Percentiles rank a stretch among this genome's conserved stretches.
Conservation (phyloP, 2,888 invertebrate genomes). For the Rhopalosiphum nymphaeae region DNA sequence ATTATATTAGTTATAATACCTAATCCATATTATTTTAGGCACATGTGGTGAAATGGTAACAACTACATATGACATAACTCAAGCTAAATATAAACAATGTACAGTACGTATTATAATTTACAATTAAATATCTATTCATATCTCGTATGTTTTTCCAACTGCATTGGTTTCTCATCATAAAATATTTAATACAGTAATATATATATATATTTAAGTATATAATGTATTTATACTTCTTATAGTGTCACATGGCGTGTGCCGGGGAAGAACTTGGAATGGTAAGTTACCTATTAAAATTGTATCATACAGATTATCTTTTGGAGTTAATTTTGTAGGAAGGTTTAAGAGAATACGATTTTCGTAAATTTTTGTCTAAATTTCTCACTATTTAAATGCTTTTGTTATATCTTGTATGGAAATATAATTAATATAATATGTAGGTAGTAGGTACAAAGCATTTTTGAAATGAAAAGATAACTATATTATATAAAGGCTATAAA, state of each 20-base stretch:
- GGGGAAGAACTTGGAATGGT: slow-evolving; percentile 49
- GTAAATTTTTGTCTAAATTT: background rate
- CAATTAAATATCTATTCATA: background rate
- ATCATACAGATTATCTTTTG: background rate
- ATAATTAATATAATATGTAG: background rate
- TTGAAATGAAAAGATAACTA: background rate
- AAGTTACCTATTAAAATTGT: background rate
- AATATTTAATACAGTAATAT: background rate
- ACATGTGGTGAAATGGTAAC: slow-evolving; percentile 45
- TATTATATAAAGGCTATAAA: background rate
- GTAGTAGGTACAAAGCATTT: background rate
- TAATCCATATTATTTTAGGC: slow-evolving; percentile 1
- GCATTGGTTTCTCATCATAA: background rate
- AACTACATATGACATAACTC: slow-evolving; percentile 21
- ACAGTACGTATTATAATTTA: slow-evolving; percentile 37
- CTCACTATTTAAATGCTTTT: background rate
- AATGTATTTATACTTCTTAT: slow-evolving; percentile 3
- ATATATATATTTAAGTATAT: no score
- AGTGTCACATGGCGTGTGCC: slow-evolving; percentile 43
- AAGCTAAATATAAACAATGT: slow-evolving; percentile 44
- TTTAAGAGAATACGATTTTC: background rate
- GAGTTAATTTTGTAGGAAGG: background rate
- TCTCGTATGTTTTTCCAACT: background rate
- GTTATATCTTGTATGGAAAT: background rate
- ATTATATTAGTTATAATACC: background rate